Percentiles rank a stretch among this genome's conserved stretches.
phyloP scores from a whole-genome alignment of 1,140 invertebrate genomes.

The Drosophila parabipectinata region DNA sequence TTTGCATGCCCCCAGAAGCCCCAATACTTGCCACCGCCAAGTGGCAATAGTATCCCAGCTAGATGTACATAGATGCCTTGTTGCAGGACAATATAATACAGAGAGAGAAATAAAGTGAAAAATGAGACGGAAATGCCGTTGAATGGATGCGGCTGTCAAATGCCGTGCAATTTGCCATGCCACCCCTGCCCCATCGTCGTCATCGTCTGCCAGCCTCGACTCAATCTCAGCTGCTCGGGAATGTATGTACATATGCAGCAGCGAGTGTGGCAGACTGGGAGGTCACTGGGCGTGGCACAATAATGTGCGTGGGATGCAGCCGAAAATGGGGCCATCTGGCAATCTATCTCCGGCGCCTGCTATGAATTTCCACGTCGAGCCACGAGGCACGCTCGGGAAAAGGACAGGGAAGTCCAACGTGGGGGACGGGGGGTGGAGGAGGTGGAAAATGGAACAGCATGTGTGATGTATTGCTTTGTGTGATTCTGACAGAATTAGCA shows the following conservation, averaged over 20 bases:
- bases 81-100: background rate
- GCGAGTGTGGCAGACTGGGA: background rate
- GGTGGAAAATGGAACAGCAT: constrained; percentile 25
- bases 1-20: background rate
- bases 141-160: constrained; percentile 77
- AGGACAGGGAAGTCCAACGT: background rate
- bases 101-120: constrained; percentile 1
- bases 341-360: constrained; percentile 74
- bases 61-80: no score
- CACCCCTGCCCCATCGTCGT: constrained; percentile 3
- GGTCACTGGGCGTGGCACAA: constrained; percentile 13
- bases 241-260: constrained; percentile 9
- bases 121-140: constrained; percentile 59
- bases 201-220: constrained; percentile 45
- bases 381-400: no score
- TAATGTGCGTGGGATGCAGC: constrained; percentile 28
- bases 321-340: constrained; percentile 60
- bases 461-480: constrained; percentile 80
- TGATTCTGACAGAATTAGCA: constrained; percentile 81
- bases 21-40: no score
- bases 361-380: constrained; percentile 61
- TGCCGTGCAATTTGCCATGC: constrained; percentile 71
- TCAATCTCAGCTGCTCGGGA: constrained; percentile 69
- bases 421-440: no score
- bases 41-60: no score